Base-by-base conservation (phyloP, 2,888 invertebrate species). In the Trichogramma evanescens region DNA sequence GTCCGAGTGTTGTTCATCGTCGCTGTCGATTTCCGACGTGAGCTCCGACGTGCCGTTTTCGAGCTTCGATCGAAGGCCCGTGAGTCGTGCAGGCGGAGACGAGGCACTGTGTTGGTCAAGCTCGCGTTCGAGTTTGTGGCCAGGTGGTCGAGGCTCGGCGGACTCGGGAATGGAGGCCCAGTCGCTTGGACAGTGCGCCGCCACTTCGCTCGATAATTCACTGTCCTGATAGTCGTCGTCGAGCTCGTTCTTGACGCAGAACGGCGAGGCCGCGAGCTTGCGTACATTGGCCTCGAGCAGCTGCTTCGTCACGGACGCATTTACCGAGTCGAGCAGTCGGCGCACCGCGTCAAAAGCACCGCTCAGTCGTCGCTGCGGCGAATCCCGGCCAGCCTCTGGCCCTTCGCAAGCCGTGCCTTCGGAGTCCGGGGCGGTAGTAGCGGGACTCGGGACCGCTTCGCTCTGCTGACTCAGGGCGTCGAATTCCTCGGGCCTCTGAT, bases 281-380 rank as follows among this genome's bases (percentile, higher is more conserved):
- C 86, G 85, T 74, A 87, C 83, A 68, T 86, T 87, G 0, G 86
- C 84, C 74, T 86, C 86, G 64, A 89, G 82, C 62, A 89, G 81
- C 73, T 89, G 87, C 76, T 88, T 88, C 7, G 88, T 88, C 10
- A 89, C 89, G 0, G 87, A 86, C 9, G 88, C 84, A 74, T 86
- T 89, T 9, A 91, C 89, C 7, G 87, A 88, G 73, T 89, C 88
- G 67, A 89, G 78, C 68, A 90, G 86, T 59, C 86, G 83, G 72
- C 89, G 86, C 46, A 89, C 88, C 46, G 83, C 84, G 66, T 86
- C 83, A 59, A 86, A 80, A 66, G 81, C 83, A 63, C 83, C 83
- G 50, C 80, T 80, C 56, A 70, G 8, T n/a, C 45, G 8, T 26
- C 26, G 26, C 9, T 58, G 59, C 1, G 74, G 70, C 2, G 76